Base-by-base conservation (phyloP, 2,797 vertebrate genomes). In the Lepilemur ruficaudatus region DNA sequence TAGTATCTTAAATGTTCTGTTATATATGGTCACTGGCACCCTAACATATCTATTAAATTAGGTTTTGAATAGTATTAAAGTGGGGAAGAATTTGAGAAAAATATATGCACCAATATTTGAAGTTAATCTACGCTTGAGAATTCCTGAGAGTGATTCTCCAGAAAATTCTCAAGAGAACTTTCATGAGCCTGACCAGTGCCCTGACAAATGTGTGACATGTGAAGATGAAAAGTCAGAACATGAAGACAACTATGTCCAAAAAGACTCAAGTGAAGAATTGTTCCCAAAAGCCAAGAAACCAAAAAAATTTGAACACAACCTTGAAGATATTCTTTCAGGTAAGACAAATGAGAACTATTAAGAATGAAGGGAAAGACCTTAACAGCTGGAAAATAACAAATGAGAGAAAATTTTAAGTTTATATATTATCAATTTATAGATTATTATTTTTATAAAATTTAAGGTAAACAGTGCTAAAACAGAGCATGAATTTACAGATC, bases 91-190 rank as follows among this genome's bases (percentile, higher is more conserved):
- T 57, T 48, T 93, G 81, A 96, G 73, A n/a, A 95, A 93, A 80
- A 95, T 86, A 20, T 84, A 83, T 23, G 95, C 94, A 8, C 96
- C 98, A 32, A n/a, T 98, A 87, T 98, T 99, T 97, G 96, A 98
- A 97, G 96, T 98, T 75, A 94, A 87, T 69, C 22, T 98, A 61
- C 82, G 9, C 55, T 96, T 99, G 76, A 96, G 94, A 81, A 81
- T 93, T 93, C 94, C 96, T 32, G 55, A 81, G 41, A 73, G 7
- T 48, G n/a, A 81, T 7, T 89, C 89, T 57, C 4, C 46, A 52
- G 75, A 93, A 83, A 93, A 79, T 73, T 72, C 69, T 22, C 69
- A 73, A 25, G 92, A 95, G 81, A 92, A 61, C 22, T 15, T 25
- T 15, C 0, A 1, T n/a, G 55, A 22, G 30, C 38, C 25, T 22